Conservation (phyloP, 92 coral and sea anemone genomes). For the Hydrozoanthus gracilis region DNA sequence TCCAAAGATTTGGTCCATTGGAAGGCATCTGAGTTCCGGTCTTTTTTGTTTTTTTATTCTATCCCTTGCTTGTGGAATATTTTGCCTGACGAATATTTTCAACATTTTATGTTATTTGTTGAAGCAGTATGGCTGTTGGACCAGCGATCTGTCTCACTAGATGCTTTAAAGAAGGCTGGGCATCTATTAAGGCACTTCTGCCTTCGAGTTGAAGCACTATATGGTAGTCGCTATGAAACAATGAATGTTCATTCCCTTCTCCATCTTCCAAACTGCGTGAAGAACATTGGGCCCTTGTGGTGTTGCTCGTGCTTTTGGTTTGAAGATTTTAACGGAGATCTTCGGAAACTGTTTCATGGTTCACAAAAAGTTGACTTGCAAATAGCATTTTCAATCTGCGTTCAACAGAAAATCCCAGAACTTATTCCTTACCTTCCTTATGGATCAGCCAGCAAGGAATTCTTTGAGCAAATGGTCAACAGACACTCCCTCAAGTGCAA, state of each 20-base stretch:
- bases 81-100: constrained; percentile 56
- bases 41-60: constrained; percentile 56
- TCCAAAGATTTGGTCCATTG: constrained; percentile 45
- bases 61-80: constrained; percentile 57
- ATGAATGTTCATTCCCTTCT: constrained; percentile 57
- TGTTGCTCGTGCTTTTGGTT: constrained; percentile 57
- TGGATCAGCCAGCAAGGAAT: constrained; percentile 51
- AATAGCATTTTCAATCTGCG: constrained; percentile 45
- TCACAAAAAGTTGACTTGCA: constrained; percentile 52
- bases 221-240: constrained; percentile 56
- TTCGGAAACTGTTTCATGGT: constrained; percentile 53
- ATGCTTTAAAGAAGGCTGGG: constrained; percentile 30
- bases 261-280: constrained; percentile 56
- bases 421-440: constrained; percentile 44
- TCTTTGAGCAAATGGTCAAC: constrained; percentile 59
- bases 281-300: constrained; percentile 62
- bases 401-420: constrained; percentile 60
- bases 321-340: constrained; percentile 63
- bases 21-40: constrained; percentile 62
- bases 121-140: constrained; percentile 49
- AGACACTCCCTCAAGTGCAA: constrained; percentile 53
- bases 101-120: constrained; percentile 51
- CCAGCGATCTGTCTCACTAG: constrained; percentile 42
- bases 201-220: constrained; percentile 47
- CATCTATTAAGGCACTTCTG: constrained; percentile 52